Evolutionary conservation across 2,888 invertebrate genomes (phyloP), one percentile per base, ranked within the genome.

Genomic region (Caprella mutica): DNA sequence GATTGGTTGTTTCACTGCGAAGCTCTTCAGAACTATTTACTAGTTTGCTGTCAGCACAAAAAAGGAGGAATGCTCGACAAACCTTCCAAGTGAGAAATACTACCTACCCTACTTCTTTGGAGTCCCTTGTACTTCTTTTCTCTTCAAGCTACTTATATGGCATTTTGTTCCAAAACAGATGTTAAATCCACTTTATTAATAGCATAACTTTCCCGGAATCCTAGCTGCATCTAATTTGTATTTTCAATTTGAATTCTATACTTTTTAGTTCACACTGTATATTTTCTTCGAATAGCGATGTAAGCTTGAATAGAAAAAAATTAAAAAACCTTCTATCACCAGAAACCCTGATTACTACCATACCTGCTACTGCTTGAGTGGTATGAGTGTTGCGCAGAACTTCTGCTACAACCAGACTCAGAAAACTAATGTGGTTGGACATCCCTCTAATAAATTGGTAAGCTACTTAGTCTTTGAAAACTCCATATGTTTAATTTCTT

Each of bases 261-360:
- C n/a, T n/a, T n/a, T n/a, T n/a, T n/a, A n/a, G n/a, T n/a, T n/a
- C n/a, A n/a, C n/a, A n/a, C n/a, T n/a, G n/a, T n/a, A n/a, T n/a
- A n/a, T n/a, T n/a, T n/a, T n/a, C n/a, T n/a, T n/a, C n/a, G n/a
- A n/a, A n/a, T n/a, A n/a, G n/a, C n/a, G n/a, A n/a, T n/a, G n/a
- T n/a, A n/a, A n/a, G n/a, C n/a, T n/a, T n/a, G n/a, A n/a, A n/a
- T n/a, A n/a, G n/a, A n/a, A n/a, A n/a, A n/a, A n/a, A n/a, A n/a
- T n/a, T n/a, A n/a, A n/a, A n/a, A n/a, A n/a, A n/a, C n/a, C n/a
- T n/a, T n/a, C n/a, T n/a, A n/a, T n/a, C n/a, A n/a, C n/a, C n/a
- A n/a, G n/a, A n/a, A n/a, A n/a, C n/a, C 78, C 85, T 67, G 98
- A 98, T 76, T 82, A 87, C 66, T 99, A 98, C 73, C 98, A 98